Conservation (phyloP, 2,113 vertebrate genomes). For the Sula dactylatra region DNA sequence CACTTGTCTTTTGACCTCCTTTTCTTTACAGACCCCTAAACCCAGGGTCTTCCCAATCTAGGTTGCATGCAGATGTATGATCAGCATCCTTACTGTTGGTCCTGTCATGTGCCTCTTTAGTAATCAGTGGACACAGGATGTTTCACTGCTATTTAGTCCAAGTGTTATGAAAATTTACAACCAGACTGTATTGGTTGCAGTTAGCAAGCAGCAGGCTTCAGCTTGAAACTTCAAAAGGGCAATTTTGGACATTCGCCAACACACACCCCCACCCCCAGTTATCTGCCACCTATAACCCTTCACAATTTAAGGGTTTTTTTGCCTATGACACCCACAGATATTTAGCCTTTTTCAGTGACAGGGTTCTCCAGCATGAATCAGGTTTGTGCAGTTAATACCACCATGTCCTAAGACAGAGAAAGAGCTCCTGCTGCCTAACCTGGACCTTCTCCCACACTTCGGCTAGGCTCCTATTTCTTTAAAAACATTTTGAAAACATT, state of each 20-base stretch:
- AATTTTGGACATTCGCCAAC: not conserved
- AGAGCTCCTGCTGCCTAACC: not conserved
- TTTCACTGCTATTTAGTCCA: not conserved
- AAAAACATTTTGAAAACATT: conserved; percentile 37
- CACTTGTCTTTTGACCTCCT: not conserved
- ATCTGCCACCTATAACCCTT: not conserved
- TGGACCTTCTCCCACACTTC: not conserved
- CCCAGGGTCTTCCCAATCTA: not conserved
- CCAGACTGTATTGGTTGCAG: not conserved
- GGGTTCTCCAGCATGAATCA: not conserved
- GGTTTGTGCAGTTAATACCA: not conserved
- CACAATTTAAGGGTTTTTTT: not conserved
- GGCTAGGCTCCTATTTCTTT: conserved; percentile 5
- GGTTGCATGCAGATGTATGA: not conserved
- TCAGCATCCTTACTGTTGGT: not conserved
- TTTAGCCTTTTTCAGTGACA: not conserved
- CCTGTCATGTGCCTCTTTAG: not conserved
- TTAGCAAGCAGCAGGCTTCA: not conserved
- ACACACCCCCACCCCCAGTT: not conserved
- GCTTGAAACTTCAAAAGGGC: not conserved
- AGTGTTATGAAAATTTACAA: not conserved
- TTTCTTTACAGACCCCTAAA: rapidly evolving
- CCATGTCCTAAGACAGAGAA: not conserved
- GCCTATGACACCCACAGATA: not conserved
- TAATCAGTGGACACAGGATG: not conserved